These are phyloP conservation scores for Macrotus californicus DNA, from an alignment of 2,113 vertebrate species.

Conservation along the genomic window DNA sequence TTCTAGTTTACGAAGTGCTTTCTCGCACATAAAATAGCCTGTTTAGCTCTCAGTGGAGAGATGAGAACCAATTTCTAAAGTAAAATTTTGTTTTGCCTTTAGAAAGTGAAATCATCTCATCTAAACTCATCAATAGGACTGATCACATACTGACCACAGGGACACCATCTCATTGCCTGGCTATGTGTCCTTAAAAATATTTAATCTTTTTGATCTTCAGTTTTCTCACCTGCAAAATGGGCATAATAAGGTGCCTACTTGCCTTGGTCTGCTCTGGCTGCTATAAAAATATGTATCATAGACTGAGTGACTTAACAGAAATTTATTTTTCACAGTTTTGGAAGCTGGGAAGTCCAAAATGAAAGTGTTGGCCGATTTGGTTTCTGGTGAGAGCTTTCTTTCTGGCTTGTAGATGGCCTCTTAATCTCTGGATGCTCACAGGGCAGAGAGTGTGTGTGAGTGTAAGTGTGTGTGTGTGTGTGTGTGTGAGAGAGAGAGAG, in stretches of 20 bases:
- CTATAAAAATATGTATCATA: not conserved
- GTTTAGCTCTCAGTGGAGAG: not conserved
- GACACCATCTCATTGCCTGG: not conserved
- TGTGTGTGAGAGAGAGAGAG: not conserved
- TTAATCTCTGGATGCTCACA: not conserved
- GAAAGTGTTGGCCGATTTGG: not conserved
- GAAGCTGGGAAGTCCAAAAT: not conserved
- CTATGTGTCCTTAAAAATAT: not conserved
- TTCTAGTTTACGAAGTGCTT: not conserved
- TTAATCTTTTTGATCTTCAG: not conserved
- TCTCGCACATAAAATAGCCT: not conserved
- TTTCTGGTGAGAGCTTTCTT: not conserved
- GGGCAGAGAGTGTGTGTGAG: not conserved
- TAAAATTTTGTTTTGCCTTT: not conserved
- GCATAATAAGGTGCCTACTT: not conserved
- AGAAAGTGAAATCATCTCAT: not conserved
- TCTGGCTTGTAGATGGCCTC: not conserved
- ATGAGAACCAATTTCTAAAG: not conserved
- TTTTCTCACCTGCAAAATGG: not conserved
- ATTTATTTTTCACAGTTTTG: not conserved
- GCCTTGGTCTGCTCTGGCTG: not conserved
- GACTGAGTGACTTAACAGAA: not conserved
- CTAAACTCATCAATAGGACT: conserved; percentile 2
- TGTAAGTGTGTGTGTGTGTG: not conserved
- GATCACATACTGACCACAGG: not conserved